Percentiles rank a stretch among this genome's conserved stretches.
Conservation (phyloP, 2,113 vertebrate genomes). For the Trogon surrucura region DNA sequence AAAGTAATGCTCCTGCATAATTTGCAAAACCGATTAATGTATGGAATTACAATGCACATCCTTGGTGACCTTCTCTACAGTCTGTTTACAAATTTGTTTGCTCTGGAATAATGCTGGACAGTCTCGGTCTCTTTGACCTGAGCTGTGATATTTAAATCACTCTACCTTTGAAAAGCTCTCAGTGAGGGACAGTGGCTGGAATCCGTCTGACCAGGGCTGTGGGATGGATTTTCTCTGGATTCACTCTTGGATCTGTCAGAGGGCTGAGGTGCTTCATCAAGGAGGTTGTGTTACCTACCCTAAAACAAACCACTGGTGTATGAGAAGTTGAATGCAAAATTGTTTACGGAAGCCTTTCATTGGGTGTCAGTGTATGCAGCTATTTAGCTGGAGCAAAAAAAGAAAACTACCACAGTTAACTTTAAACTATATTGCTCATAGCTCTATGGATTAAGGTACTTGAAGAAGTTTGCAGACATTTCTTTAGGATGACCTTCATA, state of each 20-base stretch:
- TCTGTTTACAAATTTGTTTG: neutral
- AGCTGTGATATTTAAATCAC: neutral
- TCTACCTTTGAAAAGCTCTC: neutral
- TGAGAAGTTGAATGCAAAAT: neutral
- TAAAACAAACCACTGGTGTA: neutral
- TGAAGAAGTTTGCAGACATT: neutral
- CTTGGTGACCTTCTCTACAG: neutral
- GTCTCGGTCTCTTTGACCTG: neutral
- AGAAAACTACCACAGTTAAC: neutral
- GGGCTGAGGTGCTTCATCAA: neutral
- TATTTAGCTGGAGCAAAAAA: neutral
- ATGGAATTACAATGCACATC: neutral
- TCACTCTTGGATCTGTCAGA: neutral
- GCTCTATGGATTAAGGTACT: neutral
- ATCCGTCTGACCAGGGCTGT: neutral
- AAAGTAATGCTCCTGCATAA: neutral
- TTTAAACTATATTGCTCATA: neutral
- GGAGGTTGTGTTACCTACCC: neutral
- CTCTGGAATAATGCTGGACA: neutral
- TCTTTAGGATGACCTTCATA: neutral
- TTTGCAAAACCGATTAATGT: neutral
- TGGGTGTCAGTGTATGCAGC: accelerated
- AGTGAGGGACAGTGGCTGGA: neutral
- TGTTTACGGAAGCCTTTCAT: neutral
- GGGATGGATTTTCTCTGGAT: neutral